Percentiles rank a stretch among this genome's conserved stretches.
These are phyloP conservation scores for Tethya wilhelma DNA, from an alignment of 37 sponge, comb jelly and placozoan genomes.

Conservation along the genomic window DNA sequence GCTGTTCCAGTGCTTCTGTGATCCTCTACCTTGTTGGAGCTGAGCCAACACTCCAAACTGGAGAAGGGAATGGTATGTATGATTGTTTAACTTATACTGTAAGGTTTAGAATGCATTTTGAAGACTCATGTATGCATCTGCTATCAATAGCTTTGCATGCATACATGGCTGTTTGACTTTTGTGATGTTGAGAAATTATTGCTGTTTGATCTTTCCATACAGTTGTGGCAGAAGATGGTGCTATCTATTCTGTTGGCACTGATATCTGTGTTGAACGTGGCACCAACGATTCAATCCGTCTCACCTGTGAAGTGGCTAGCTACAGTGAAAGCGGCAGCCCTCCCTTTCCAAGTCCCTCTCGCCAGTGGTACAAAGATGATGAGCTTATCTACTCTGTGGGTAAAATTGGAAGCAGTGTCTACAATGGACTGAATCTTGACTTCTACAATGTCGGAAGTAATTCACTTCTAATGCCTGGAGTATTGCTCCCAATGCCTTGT, in stretches of 20 bases:
- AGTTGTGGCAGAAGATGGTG: too few relatives aligned
- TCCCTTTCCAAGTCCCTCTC: neutral
- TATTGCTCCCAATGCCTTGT: neutral
- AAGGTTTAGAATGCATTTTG: neutral
- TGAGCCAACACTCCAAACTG: neutral
- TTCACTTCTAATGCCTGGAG: neutral
- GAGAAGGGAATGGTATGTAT: neutral
- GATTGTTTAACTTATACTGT: neutral
- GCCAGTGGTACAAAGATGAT: neutral
- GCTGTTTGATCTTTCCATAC: too few relatives aligned
- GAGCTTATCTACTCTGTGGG: neutral
- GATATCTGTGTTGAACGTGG: neutral
- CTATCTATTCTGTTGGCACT: neutral
- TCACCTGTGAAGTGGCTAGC: neutral
- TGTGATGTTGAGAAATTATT: too few relatives aligned
- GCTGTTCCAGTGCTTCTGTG: neutral
- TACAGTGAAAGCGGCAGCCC: neutral
- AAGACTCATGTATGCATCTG: too few relatives aligned
- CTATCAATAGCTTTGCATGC: neutral
- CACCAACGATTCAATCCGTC: neutral
- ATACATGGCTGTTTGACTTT: neutral
- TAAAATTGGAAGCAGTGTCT: neutral
- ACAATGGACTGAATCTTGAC: neutral
- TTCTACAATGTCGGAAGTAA: neutral
- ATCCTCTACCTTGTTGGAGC: slow-evolving; percentile 4